Percentiles rank a stretch among this genome's conserved stretches.
Conservation (phyloP, 1,140 invertebrate species). For the Acyrthosiphon pisum region DNA sequence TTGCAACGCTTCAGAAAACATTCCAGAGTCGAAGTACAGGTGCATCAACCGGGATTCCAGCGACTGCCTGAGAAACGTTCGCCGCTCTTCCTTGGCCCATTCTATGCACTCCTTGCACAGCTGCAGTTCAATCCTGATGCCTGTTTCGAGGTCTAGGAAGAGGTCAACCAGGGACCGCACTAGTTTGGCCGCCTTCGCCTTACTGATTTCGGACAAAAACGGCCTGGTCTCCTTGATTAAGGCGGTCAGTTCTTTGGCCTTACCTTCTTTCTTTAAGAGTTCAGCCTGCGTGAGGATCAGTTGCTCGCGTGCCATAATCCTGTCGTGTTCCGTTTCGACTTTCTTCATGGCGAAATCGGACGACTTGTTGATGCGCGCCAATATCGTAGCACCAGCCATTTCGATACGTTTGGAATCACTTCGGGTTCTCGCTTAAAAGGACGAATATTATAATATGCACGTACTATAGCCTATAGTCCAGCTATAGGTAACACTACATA, state of each 20-base stretch:
- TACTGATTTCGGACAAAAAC: slow-evolving; percentile 92
- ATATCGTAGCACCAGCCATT: slow-evolving; percentile 87
- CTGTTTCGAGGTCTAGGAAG: slow-evolving; percentile 95
- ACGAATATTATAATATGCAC: background rate
- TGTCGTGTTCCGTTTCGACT: slow-evolving; percentile 73
- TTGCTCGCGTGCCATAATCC: slow-evolving; percentile 88
- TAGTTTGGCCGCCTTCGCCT: slow-evolving; percentile 98
- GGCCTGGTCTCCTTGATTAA: slow-evolving; percentile 93
- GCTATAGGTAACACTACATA: background rate
- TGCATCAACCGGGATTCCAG: slow-evolving; percentile 92
- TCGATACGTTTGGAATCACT: background rate
- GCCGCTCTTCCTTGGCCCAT: slow-evolving; percentile 97
- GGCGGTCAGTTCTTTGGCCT: slow-evolving; percentile 91
- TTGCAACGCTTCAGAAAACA: slow-evolving; percentile 85
- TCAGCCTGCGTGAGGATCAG: slow-evolving; percentile 88
- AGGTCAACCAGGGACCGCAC: slow-evolving; percentile 96
- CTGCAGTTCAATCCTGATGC: slow-evolving; percentile 88
- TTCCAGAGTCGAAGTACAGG: slow-evolving; percentile 91
- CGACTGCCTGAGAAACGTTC: slow-evolving; percentile 96
- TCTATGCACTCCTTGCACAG: slow-evolving; percentile 97
- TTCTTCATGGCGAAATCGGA: slow-evolving; percentile 63
- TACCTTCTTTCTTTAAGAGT: slow-evolving; percentile 89
- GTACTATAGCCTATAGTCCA: no score
- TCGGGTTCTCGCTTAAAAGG: background rate
- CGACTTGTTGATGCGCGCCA: slow-evolving; percentile 75